Conservation (phyloP, 2,797 vertebrate species). For the Crypturellus tataupa region DNA sequence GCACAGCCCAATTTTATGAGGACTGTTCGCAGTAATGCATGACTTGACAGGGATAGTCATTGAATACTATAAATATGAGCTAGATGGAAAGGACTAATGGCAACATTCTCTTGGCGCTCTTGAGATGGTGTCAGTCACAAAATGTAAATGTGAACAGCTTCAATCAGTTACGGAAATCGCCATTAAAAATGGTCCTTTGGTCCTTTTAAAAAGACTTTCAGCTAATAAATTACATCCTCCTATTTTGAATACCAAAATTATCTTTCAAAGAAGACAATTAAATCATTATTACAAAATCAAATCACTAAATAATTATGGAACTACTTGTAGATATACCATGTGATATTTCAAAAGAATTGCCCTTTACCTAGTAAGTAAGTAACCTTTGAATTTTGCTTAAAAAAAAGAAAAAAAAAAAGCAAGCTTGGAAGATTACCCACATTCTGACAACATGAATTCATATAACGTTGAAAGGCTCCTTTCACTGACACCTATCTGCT, state of each 20-base stretch:
- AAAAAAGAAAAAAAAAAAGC: background rate
- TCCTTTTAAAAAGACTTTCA: background rate
- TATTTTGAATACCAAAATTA: background rate
- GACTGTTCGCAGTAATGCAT: background rate
- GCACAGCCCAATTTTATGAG: background rate
- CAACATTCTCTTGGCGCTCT: background rate
- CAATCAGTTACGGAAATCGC: background rate
- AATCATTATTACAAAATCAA: background rate
- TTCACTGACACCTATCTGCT: background rate
- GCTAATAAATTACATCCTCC: background rate
- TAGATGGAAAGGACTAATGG: background rate
- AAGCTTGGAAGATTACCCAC: background rate
- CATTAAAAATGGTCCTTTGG: background rate
- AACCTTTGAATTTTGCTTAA: background rate
- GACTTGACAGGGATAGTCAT: no score
- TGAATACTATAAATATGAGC: background rate
- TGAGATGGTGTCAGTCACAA: background rate
- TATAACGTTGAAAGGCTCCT: background rate
- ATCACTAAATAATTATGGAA: fast-evolving
- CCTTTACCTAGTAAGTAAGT: background rate
- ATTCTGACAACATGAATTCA: background rate
- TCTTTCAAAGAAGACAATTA: background rate
- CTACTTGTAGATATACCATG: fast-evolving
- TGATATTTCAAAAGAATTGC: background rate
- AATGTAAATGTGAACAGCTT: background rate